phyloP scores from a whole-genome alignment of 1,140 invertebrate species.

The Adoxophyes honmai region DNA sequence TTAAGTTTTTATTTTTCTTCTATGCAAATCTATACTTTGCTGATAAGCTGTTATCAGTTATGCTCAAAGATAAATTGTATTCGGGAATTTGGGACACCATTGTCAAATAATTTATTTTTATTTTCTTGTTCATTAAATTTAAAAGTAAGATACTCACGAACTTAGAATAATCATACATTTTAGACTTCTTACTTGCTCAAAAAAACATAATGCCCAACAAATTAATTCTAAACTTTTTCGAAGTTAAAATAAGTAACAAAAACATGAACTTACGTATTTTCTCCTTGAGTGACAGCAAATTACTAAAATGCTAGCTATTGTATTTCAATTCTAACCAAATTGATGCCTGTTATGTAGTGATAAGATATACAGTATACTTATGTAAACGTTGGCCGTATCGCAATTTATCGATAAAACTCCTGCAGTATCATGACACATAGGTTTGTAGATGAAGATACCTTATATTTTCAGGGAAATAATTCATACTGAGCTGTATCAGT shows the following conservation, averaged over 20 bases:
- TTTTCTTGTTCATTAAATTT: no score
- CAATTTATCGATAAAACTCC: conserved; percentile 9
- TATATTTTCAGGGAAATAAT: neutral
- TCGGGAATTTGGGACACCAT: no score
- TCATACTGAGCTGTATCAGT: no score
- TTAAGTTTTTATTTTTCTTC: no score
- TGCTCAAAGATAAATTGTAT: no score
- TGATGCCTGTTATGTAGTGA: conserved; percentile 6
- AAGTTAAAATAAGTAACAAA: neutral
- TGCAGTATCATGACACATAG: conserved; percentile 13
- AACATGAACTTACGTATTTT: conserved; percentile 2
- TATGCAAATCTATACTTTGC: no score
- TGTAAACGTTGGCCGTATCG: conserved; percentile 7
- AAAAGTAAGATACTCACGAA: no score
- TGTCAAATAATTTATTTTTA: no score
- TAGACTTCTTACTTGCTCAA: no score
- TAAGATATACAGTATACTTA: conserved; percentile 11
- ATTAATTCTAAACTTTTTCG: no score
- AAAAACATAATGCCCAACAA: no score
- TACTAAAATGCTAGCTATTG: conserved; percentile 11
- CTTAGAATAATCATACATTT: no score
- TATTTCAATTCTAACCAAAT: conserved; percentile 8
- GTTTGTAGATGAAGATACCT: neutral
- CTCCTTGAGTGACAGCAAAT: conserved; percentile 8
- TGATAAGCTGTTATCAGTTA: neutral